These are phyloP conservation scores for Delphinus delphis DNA, from an alignment of 2,113 vertebrate genomes.

Conservation along the genomic window DNA sequence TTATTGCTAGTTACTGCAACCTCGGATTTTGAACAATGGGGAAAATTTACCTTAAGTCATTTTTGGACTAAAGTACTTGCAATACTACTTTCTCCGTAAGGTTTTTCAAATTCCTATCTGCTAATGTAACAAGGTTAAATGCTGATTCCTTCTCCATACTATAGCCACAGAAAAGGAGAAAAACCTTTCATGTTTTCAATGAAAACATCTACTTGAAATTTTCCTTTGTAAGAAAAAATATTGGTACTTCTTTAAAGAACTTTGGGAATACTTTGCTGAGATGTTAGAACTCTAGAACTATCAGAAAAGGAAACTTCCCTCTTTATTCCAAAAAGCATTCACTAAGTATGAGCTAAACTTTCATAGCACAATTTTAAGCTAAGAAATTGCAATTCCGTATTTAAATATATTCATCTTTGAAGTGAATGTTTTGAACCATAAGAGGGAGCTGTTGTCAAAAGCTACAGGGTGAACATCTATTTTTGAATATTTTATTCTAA, in stretches of 20 bases:
- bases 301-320: background rate
- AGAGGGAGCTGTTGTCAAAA: constrained; percentile 70
- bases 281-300: background rate
- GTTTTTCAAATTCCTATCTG: background rate
- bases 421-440: constrained; percentile 57
- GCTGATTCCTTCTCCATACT: background rate
- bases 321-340: constrained; percentile 1
- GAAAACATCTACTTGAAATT: constrained; percentile 41
- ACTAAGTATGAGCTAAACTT: background rate
- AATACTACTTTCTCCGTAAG: background rate
- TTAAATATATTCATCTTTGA: constrained; percentile 32
- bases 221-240: constrained; percentile 31
- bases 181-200: constrained; percentile 45
- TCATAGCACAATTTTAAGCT: background rate
- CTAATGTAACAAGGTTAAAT: background rate
- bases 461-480: background rate
- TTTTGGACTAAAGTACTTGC: constrained; percentile 30
- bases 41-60: background rate
- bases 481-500: background rate
- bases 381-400: background rate
- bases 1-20: constrained; percentile 92
- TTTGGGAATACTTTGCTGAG: background rate
- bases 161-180: background rate
- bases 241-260: background rate
- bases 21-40: constrained; percentile 79